phyloP scores from a whole-genome alignment of 2,797 vertebrate genomes.

The Girardinus metallicus region DNA sequence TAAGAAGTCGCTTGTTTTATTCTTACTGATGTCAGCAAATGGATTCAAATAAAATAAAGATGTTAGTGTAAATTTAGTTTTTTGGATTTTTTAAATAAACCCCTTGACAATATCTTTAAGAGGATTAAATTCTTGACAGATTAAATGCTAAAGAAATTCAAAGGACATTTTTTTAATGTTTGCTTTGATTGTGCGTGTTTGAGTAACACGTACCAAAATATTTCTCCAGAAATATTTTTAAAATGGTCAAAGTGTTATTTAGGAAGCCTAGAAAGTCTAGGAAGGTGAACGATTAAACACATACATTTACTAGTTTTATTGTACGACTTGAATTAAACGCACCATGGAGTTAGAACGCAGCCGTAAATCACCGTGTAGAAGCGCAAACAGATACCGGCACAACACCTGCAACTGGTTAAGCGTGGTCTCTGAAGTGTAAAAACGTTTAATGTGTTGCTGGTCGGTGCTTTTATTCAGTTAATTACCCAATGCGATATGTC shows the following conservation, averaged over 20 bases:
- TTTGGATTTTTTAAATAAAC: background rate
- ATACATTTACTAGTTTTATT: background rate
- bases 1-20: background rate
- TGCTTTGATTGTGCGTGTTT: background rate
- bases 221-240: background rate
- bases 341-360: background rate
- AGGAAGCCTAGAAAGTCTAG: too few relatives aligned
- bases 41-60: too few relatives aligned
- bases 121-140: background rate
- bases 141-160: background rate
- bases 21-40: too few relatives aligned
- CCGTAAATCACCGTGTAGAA: background rate
- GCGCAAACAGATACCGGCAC: background rate
- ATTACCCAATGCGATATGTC: too few relatives aligned
- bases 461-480: background rate
- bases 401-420: background rate
- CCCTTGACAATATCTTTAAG: background rate
- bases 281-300: background rate
- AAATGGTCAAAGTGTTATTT: background rate
- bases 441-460: background rate
- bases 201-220: background rate
- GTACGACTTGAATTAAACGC: background rate
- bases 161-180: background rate
- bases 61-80: background rate
- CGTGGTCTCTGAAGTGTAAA: background rate